A percentile compares a stretch with the other conserved stretches of the same genome.
Evolutionary conservation across 2,888 invertebrate genomes (phyloP).

Genomic region (Acanthopleura granulata): DNA sequence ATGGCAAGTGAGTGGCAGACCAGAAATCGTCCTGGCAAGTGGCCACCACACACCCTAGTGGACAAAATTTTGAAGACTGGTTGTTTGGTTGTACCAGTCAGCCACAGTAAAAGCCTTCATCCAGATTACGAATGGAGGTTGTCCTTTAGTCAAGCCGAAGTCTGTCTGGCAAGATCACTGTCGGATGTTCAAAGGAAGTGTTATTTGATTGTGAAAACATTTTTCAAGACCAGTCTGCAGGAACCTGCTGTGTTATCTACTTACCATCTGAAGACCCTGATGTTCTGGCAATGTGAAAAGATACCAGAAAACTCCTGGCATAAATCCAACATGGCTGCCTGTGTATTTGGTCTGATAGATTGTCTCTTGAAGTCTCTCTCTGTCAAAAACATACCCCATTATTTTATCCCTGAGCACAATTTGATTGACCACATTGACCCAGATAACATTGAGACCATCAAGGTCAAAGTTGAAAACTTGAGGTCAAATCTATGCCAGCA

Average conservation of each 20-base stretch:
- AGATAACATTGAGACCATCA: slow-evolving; percentile 22
- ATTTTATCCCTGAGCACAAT: slow-evolving; percentile 47
- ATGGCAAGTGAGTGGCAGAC: slow-evolving; percentile 38
- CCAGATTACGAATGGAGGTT: slow-evolving; percentile 46
- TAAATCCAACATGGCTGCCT: slow-evolving; percentile 35
- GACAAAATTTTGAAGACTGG: slow-evolving; percentile 37
- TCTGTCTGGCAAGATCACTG: slow-evolving; percentile 37
- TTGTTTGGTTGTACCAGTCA: slow-evolving; percentile 42
- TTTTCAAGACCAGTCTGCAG: slow-evolving; percentile 36
- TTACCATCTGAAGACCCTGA: slow-evolving; percentile 41
- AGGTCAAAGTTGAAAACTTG: not conserved
- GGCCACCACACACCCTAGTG: slow-evolving; percentile 41
- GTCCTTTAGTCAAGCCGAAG: slow-evolving; percentile 46
- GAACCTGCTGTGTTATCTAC: slow-evolving; percentile 31
- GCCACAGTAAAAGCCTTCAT: slow-evolving; percentile 36
- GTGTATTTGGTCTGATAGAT: slow-evolving; percentile 41
- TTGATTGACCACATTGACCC: slow-evolving; percentile 38
- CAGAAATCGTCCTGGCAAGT: slow-evolving; percentile 38
- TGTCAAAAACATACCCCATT: slow-evolving; percentile 41
- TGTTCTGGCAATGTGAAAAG: slow-evolving; percentile 48
- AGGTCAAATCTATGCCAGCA: not conserved
- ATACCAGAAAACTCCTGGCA: slow-evolving; percentile 42
- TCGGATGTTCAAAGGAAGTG: slow-evolving; percentile 44
- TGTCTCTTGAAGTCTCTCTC: slow-evolving; percentile 37
- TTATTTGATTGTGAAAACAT: slow-evolving; percentile 40